Evolutionary conservation across 2,797 vertebrate species (phyloP).

Genomic region (Xenopus petersii): DNA sequence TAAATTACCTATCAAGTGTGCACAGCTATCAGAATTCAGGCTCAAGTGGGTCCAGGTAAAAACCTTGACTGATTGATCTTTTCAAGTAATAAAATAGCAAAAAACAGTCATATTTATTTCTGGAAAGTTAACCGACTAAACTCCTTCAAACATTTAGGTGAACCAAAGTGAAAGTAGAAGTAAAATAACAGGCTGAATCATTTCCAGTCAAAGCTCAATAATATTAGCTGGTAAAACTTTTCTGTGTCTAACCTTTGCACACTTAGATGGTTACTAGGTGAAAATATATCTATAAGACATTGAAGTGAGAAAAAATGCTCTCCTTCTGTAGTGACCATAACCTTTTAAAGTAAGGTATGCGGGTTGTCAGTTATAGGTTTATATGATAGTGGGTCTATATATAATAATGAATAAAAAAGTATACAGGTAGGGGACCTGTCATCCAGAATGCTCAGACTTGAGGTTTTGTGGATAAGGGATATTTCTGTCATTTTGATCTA

Average conservation of each 20-base stretch:
- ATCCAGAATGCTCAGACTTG: no score
- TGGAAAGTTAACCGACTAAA: slow-evolving; percentile 42
- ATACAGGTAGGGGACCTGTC: no score
- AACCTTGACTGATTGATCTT: slow-evolving; percentile 73
- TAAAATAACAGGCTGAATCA: slow-evolving; percentile 21
- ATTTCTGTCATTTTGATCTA: no score
- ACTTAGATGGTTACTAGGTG: not conserved
- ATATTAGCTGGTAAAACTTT: no score
- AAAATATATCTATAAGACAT: not conserved
- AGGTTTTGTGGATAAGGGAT: no score
- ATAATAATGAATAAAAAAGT: no score
- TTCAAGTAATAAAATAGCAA: slow-evolving; percentile 58
- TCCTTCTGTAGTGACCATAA: no score
- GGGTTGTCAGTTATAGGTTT: no score
- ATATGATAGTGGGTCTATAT: no score
- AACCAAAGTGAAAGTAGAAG: slow-evolving; percentile 10
- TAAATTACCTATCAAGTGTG: slow-evolving; percentile 76
- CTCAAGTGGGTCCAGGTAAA: slow-evolving; percentile 64
- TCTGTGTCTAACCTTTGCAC: no score
- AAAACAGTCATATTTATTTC: not conserved
- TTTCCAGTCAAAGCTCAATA: slow-evolving; percentile 3
- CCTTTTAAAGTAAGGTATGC: no score
- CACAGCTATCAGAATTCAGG: slow-evolving; percentile 73
- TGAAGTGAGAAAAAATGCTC: no score
- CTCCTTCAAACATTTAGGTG: slow-evolving; percentile 10